These are phyloP conservation scores for Microtus oregoni DNA, from an alignment of 2,113 vertebrate genomes.

Conservation along the genomic window DNA sequence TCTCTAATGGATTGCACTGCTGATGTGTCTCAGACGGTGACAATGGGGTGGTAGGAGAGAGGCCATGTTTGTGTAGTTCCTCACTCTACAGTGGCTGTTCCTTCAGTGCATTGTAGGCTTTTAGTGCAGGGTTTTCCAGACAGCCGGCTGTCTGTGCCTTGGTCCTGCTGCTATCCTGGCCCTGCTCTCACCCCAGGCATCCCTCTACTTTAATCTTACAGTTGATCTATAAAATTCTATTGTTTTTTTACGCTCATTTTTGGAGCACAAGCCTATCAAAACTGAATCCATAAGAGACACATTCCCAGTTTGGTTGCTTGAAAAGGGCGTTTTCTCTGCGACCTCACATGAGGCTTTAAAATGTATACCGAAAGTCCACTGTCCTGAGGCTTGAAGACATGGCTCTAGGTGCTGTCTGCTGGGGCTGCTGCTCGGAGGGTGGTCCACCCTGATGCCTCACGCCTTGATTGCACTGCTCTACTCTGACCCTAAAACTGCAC, in stretches of 20 bases:
- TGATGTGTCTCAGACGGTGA: neutral
- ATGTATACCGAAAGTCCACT: neutral
- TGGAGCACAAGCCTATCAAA: neutral
- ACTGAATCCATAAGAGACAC: neutral
- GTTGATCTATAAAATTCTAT: neutral
- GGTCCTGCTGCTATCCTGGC: neutral
- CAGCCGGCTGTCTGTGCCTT: neutral
- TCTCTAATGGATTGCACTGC: neutral
- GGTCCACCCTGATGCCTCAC: neutral
- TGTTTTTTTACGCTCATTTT: neutral
- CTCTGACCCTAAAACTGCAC: neutral
- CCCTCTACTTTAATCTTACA: neutral
- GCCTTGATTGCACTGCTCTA: neutral
- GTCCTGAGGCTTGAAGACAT: neutral
- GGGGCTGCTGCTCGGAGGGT: neutral
- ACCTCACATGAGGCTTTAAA: neutral
- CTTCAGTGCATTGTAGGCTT: neutral
- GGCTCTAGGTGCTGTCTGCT: neutral
- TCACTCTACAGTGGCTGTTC: neutral
- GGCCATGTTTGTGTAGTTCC: neutral
- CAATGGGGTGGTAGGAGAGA: neutral
- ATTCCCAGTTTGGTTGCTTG: neutral
- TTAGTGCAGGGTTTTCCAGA: neutral
- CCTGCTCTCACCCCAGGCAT: fast-evolving
- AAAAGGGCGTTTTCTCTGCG: neutral